Base-by-base conservation (phyloP, 2,797 vertebrate species). In the Brotogeris chrysoptera region DNA sequence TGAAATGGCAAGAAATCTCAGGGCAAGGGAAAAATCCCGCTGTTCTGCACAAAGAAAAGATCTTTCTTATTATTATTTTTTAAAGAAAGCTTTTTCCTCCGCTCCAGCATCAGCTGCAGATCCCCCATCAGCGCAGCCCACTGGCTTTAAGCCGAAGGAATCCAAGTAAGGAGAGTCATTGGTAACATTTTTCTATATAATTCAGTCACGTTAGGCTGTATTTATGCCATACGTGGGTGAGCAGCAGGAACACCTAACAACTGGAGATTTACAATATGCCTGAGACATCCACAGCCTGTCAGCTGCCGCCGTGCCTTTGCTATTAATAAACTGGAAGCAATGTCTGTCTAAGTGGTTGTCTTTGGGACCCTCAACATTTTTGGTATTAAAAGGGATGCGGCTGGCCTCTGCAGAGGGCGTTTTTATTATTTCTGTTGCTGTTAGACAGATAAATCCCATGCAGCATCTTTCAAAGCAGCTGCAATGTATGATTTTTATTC, bases 81-180 rank as follows among this genome's bases (percentile, higher is more conserved):
- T 61, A 27, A 88, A 94, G 23, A 61, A 85, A 68, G 28, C 32
- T 76, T 79, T 84, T 80, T 77, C 53, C 20, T 85, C 25, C 52
- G 16, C 11, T 92, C n/a, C 63, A 97, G 96, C 60, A 66, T 25
- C 55, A 28, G 47, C 2, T 0, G 82, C 71, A 71, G 50, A 73
- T 81, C 88, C 93, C 71, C 49, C 5, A 0, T 43, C 92, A 68
- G 64, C 80, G 79, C 92, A 84, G 55, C 52, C 57, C 78, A 49
- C 59, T 79, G 65, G 50, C 70, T 50, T 66, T 77, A 80, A 96
- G 80, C 39, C 3, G 2, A 87, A 90, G 69, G 25, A 93, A 66
- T 68, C 71, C 76, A 92, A 71, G 95, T 94, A 91, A 96, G 95
- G 52, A 92, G 60, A 88, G 36, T 79, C 92, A 94, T 50, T 91